phyloP scores from a whole-genome alignment of 30 jellyfish, hydroid and myxozoan species.

The Aurelia sp. region DNA sequence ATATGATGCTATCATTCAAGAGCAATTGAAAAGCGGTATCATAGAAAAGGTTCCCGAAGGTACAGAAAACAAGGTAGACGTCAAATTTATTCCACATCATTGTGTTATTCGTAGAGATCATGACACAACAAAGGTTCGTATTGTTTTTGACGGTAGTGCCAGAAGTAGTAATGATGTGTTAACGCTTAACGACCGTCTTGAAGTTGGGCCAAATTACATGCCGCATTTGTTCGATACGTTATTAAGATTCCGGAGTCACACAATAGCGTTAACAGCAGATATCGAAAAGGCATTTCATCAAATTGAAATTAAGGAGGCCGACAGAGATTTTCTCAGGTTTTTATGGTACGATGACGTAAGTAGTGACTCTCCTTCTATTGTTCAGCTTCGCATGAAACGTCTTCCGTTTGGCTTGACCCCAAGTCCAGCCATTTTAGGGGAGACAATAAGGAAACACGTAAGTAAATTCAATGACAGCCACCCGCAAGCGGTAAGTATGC shows the following conservation, averaged over 20 bases:
- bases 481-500: constrained; percentile 27
- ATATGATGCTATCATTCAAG: constrained; percentile 24
- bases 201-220: constrained; percentile 22
- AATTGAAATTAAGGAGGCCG: constrained; percentile 5
- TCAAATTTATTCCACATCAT: constrained; percentile 29
- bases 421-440: constrained; percentile 36
- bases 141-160: constrained; percentile 32
- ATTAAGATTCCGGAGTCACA: constrained; percentile 17
- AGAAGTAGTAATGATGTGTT: too few species aligned
- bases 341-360: constrained; percentile 34
- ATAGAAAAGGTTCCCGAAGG: constrained; percentile 31
- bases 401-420: constrained; percentile 43
- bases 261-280: constrained; percentile 28
- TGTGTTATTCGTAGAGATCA: constrained; percentile 24
- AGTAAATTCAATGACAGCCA: background rate
- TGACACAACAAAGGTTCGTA: constrained; percentile 47
- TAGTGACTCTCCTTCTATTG: constrained; percentile 20
- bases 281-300: constrained; percentile 32
- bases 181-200: background rate
- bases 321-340: constrained; percentile 24
- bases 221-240: constrained; percentile 29
- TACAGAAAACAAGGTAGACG: background rate
- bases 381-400: constrained; percentile 24
- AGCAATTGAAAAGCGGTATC: constrained; percentile 8
- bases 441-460: constrained; percentile 43